phyloP scores from a whole-genome alignment of 1,140 invertebrate species.

The Bombus confusus region DNA sequence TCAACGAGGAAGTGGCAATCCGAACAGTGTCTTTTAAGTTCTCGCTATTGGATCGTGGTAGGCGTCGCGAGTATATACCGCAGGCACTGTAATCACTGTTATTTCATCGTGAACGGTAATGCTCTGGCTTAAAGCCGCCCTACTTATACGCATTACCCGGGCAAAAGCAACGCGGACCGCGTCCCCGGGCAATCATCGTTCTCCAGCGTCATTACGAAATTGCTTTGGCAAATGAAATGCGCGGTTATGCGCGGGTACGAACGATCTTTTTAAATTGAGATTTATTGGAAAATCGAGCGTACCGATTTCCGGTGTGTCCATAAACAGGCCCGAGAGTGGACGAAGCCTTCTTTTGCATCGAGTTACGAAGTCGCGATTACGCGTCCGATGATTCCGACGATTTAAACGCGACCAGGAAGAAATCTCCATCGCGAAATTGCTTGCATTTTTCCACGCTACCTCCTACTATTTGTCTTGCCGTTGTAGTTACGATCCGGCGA shows the following conservation, averaged over 20 bases:
- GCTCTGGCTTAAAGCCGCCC: conserved; percentile 75
- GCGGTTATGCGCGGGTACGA: conserved; percentile 53
- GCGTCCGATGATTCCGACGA: not conserved
- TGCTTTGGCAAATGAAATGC: conserved; percentile 79
- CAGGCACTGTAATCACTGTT: conserved; percentile 77
- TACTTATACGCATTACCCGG: conserved; percentile 78
- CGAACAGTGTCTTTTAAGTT: conserved; percentile 70
- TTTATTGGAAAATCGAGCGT: conserved; percentile 74
- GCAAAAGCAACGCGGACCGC: conserved; percentile 57
- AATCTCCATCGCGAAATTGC: conserved; percentile 1
- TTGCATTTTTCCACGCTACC: conserved; percentile 1
- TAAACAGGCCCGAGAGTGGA: conserved; percentile 8
- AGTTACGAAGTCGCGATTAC: conserved; percentile 35
- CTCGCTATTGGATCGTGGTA: conserved; percentile 70
- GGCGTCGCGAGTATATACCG: conserved; percentile 69
- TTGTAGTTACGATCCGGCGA: not conserved
- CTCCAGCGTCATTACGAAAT: conserved; percentile 78
- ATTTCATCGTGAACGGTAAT: conserved; percentile 80
- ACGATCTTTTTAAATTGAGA: conserved; percentile 66
- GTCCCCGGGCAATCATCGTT: conserved; percentile 74
- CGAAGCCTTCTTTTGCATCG: conserved; percentile 31
- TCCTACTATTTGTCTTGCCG: not conserved
- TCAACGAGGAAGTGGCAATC: not conserved
- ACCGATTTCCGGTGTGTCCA: conserved; percentile 35
- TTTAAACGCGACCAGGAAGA: conserved; percentile 7